phyloP scores from a whole-genome alignment of 1,140 invertebrate species.

The Uloborus diversus region DNA sequence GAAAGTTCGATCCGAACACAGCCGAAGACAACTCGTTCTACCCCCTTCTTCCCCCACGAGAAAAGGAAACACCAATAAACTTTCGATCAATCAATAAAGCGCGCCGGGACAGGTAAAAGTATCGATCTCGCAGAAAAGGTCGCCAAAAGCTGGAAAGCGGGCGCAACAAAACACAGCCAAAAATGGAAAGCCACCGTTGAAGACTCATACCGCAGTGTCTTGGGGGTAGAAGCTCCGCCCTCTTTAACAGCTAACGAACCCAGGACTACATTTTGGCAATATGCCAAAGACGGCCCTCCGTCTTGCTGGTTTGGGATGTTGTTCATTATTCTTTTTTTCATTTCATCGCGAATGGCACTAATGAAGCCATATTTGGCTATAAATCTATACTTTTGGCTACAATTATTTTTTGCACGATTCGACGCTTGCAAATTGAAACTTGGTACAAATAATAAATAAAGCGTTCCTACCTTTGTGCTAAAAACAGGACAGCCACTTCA shows the following conservation, averaged over 20 bases:
- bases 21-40: conserved; percentile 4
- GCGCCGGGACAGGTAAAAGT: conserved; percentile 42
- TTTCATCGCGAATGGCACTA: neutral
- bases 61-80: conserved; percentile 34
- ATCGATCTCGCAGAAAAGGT: conserved; percentile 28
- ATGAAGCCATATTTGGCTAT: conserved; percentile 43
- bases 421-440: neutral
- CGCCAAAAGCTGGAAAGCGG: too few species aligned
- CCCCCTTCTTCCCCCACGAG: too few species aligned
- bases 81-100: conserved; percentile 47
- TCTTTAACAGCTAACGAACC: conserved; percentile 9
- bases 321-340: conserved; percentile 1
- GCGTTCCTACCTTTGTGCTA: too few species aligned
- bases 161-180: conserved; percentile 22
- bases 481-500: too few species aligned
- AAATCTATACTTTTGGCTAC: conserved; percentile 16
- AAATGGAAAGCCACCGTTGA: conserved; percentile 36
- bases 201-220: conserved; percentile 44
- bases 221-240: conserved; percentile 30
- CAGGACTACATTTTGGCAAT: conserved; percentile 21
- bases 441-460: neutral
- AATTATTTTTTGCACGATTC: too few species aligned
- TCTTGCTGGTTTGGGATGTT: neutral
- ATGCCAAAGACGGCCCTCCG: conserved; percentile 33
- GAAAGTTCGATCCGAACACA: conserved; percentile 32